Evolutionary conservation across 1,140 invertebrate genomes (phyloP).

Genomic region (Brachionus rubens): DNA sequence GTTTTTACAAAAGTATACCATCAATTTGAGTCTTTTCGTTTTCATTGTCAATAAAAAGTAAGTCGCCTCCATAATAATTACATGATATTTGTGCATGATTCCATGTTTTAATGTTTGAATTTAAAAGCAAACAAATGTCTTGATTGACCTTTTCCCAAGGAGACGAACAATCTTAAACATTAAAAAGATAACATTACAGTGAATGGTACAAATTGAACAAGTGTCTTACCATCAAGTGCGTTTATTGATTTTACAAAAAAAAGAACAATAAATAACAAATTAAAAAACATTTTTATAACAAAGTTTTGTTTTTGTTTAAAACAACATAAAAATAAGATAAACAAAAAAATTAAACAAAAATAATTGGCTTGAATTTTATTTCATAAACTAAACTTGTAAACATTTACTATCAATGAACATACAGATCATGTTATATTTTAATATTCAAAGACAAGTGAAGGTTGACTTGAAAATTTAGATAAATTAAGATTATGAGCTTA

Average conservation of each 20-base stretch:
- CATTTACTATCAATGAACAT: slow-evolving; percentile 13
- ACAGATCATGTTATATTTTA: background rate
- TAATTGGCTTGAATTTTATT: too few species aligned
- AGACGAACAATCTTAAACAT: slow-evolving; percentile 1
- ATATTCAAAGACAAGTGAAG: slow-evolving; percentile 12
- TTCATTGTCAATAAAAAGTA: slow-evolving; percentile 10
- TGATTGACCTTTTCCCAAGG: slow-evolving; percentile 44
- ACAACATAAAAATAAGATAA: background rate
- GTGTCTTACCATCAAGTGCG: background rate
- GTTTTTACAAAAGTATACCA: background rate
- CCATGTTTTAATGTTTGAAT: slow-evolving; percentile 25
- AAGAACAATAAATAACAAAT: background rate
- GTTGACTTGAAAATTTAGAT: too few species aligned
- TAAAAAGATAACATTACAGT: background rate
- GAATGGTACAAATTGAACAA: background rate
- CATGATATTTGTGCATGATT: slow-evolving; percentile 22
- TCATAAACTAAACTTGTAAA: too few species aligned
- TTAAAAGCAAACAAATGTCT: slow-evolving; percentile 38
- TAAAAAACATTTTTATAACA: slow-evolving; percentile 9
- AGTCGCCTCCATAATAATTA: slow-evolving; percentile 4
- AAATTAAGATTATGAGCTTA: background rate
- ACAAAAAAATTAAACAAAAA: too few species aligned
- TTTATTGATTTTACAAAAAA: background rate
- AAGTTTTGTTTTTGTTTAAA: too few species aligned
- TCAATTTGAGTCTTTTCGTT: slow-evolving; percentile 18